Base-by-base conservation (phyloP, 2,797 vertebrate genomes). In the Clarias platycephalus region DNA sequence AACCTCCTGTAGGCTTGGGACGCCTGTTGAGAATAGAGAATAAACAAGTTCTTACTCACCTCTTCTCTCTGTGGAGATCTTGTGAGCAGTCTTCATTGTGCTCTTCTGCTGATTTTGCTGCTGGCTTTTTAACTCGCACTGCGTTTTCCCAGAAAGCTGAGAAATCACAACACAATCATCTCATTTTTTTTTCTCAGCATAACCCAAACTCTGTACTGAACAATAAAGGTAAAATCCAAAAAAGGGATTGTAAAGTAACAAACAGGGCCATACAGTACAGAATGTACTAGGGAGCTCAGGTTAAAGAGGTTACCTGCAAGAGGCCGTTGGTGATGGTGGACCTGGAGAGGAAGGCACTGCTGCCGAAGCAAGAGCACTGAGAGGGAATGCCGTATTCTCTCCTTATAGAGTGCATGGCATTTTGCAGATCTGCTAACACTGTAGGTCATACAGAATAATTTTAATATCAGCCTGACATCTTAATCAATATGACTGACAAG, bases 371-470 rank as follows among this genome's bases (percentile, higher is more conserved):
- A 37, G 95, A 92, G 91, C 97, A 98, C 86, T 95, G 91, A 66
- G 95, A 94, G 82, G 92, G 94, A 86, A 99, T 97, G 88, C 91
- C 95, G 87, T 96, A 95, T 91, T 95, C 98, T 89, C 98, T 97
- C 93, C 96, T 96, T 86, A 98, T 91, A 28, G 81, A 89, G 90
- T 99, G 98, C 96, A 99, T 96, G 83, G 95, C 94, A 44, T 94
- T 91, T 88, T 98, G 94, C 92, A 99, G 92, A 89, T 98, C 97
- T 67, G 95, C 95, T 92, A 99, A 90, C 88, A 97, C 98, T 99
- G 88, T 90, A 89, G 83, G 89, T 80, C 63, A 86, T 4, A 79
- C 53, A 85, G 18, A 82, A 60, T 20, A 40, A 83, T 70, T 60
- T 80, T 82, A 72, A 34, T 44, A 60, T 68, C 22, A 79, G 18